These are phyloP conservation scores for Acrocephalus scirpaceus DNA, from an alignment of 2,797 vertebrate species.

Conservation along the genomic window DNA sequence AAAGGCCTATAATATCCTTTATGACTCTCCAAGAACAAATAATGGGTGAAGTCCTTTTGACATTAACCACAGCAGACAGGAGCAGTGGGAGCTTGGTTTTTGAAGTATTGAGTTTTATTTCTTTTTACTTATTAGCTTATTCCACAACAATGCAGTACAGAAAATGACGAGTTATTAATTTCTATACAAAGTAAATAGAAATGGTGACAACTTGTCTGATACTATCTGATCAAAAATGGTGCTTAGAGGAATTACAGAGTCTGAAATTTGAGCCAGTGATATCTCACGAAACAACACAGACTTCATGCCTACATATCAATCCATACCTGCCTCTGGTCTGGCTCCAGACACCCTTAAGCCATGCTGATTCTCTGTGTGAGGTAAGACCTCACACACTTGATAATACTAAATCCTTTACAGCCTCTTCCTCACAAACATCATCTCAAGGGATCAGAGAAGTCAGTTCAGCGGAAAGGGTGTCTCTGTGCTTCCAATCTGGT, in stretches of 20 bases:
- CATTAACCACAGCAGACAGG: background rate
- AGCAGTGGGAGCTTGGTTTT: background rate
- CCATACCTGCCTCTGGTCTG: background rate
- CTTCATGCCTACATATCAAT: background rate
- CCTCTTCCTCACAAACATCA: background rate
- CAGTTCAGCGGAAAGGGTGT: conserved; percentile 6
- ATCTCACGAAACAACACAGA: conserved; percentile 1
- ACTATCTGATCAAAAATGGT: background rate
- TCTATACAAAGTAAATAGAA: background rate
- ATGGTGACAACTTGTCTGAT: background rate
- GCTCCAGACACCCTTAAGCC: background rate
- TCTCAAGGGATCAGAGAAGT: background rate
- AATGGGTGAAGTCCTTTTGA: background rate
- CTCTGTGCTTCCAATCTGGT: background rate
- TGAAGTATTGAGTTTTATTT: background rate
- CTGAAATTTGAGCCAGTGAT: background rate
- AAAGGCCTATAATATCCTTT: background rate
- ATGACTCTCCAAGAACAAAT: background rate
- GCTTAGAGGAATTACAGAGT: background rate
- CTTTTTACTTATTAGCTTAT: background rate
- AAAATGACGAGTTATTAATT: background rate
- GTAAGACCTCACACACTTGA: background rate
- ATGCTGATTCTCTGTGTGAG: background rate
- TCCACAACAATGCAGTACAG: background rate
- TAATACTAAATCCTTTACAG: background rate